phyloP scores from a whole-genome alignment of 2,797 vertebrate species.

The Hemibagrus guttatus region DNA sequence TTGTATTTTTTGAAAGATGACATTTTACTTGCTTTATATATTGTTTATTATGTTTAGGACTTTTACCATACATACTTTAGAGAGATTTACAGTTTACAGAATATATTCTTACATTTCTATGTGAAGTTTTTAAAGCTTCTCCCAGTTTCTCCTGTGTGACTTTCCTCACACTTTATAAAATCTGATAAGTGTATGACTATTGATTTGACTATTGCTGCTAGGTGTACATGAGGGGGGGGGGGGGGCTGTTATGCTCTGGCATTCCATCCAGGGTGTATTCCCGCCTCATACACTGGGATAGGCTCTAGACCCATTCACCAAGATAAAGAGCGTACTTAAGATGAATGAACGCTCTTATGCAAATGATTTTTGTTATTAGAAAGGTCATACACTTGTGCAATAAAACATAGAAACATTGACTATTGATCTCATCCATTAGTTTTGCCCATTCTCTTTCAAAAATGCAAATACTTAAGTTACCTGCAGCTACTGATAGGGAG shows the following conservation, averaged over 20 bases:
- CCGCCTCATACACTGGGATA: neutral
- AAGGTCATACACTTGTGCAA: neutral
- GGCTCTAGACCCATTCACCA: neutral
- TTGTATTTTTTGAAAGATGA: neutral
- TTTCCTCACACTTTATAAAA: neutral
- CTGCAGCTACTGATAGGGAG: neutral
- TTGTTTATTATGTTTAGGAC: neutral
- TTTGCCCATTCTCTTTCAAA: neutral
- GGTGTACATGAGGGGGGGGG: neutral
- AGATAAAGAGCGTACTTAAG: neutral
- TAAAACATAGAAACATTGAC: neutral
- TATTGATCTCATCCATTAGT: neutral
- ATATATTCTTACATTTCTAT: neutral
- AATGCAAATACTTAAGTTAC: neutral
- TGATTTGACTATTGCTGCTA: neutral
- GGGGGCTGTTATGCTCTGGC: neutral
- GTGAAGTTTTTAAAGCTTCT: neutral
- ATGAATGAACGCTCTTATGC: neutral
- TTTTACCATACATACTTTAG: neutral
- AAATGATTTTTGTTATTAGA: neutral
- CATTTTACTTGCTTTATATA: neutral
- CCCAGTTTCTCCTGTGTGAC: neutral
- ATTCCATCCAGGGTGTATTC: neutral
- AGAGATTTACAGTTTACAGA: neutral
- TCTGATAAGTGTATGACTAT: neutral